Base-by-base conservation (phyloP, 2,888 invertebrate species). In the Crossocerus cetratus region DNA sequence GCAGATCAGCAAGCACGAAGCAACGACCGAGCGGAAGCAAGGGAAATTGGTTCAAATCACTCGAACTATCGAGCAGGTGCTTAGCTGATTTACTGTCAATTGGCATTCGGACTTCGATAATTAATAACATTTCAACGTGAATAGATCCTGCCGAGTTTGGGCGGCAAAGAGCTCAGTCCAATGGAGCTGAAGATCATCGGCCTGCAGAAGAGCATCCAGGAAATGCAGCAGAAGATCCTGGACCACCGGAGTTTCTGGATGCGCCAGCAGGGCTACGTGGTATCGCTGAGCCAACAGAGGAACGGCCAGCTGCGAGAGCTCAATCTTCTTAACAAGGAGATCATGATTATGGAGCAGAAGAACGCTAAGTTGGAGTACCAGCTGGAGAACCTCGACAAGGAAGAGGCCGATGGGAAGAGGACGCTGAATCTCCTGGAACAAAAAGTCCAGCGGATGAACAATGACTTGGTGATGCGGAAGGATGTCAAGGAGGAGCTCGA, bases 211-310 rank as follows among this genome's bases (percentile, higher is more conserved):
- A 92, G 92, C 69, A 94, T 96, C 66, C 92, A 92, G 55, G 90
- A 92, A 21, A 89, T 93, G 2, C 93, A 94, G 56, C 92, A 92
- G 72, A 92, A 93, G 82, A 94, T 94, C 16, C 93, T 94, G 81
- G 90, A 92, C 60, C 88, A 94, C 82, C 95, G 96, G 88, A 93
- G 93, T 80, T 93, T 94, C 87, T 96, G 96, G 96, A 90, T 96
- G 76, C 92, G 95, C 60, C 93, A 95, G 77, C 96, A 96, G 88
- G 94, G 94, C 0, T 93, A 94, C 86, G 93, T 95, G 68, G 93
- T 96, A 1, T 92, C 92, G 74, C 89, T 96, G 16, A 93, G 95
- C 0, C 92, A 94, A 71, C 94, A 95, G 78, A 92, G 95, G 72
- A 94, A 94, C 80, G 91, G 92, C 74, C 93, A 95, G 86, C 89